Base-by-base conservation (phyloP, 2,888 invertebrate genomes). In the Rugalucina vietnamica region DNA sequence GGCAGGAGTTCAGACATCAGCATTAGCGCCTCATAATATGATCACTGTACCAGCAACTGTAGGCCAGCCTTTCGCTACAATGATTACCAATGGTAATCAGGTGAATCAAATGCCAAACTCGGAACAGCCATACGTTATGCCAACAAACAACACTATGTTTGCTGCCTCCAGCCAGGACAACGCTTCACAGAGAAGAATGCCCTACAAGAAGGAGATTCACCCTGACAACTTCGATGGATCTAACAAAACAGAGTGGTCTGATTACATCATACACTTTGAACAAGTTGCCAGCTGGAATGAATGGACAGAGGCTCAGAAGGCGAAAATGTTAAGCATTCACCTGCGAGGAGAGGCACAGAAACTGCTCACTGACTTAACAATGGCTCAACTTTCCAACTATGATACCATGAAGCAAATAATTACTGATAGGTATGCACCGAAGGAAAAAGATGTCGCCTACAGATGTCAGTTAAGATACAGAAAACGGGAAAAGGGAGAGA, bases 401-500 rank as follows among this genome's bases (percentile, higher is more conserved):
- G 21, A 49, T 18, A 32, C 29, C 8, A 4, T 76, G 0, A 82
- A 82, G 37, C 21, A 29, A 5, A 36, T 72, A 5, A 21, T 82
- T 18, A 34, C 65, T 5, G 60, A 79, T 50, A 54, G 83, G 34
- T 79, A 72, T 29, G 73, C 27, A 65, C 83, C 83, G 1, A 54
- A 74, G 29, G 83, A 83, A 43, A 34, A 79, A 21, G 79, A 60
- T 1, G 27, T 78, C 21, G 79, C 79, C 1, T 83, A 43, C 27
- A 34, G 80, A n/a, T 84, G 80, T 29, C 70, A 84, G 36, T 84
- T 84, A 49, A 29, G 81, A 10, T 80, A 73, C 36, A 50, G 65
- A 21, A 76, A 70, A 43, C 29, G 80, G 24, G 14, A 65, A n/a
- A 65, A 70, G 39, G 57, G 34, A 1, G 83, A 76, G 69, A 57